Conservation (phyloP, 2,113 vertebrate genomes). For the Stigmatopora nigra region DNA sequence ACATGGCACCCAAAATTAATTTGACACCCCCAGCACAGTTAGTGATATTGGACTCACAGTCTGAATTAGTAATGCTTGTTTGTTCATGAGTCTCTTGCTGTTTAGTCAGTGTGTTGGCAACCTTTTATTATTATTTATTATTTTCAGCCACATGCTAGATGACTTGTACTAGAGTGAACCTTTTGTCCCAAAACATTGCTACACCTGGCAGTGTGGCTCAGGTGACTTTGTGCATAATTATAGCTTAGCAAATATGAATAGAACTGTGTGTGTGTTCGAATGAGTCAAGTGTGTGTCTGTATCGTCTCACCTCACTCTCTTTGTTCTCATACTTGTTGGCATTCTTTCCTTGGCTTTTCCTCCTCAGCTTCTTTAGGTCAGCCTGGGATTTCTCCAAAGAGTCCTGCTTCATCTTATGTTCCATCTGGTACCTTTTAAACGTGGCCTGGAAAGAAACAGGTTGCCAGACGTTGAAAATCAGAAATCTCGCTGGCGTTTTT, state of each 20-base stretch:
- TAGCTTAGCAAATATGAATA: slow-evolving; percentile 4
- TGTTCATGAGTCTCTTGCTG: neutral
- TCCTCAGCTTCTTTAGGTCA: slow-evolving; percentile 88
- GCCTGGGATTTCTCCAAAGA: slow-evolving; percentile 88
- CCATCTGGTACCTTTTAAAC: slow-evolving; percentile 90
- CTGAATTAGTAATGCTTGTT: too few species aligned
- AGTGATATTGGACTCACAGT: too few species aligned
- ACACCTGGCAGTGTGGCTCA: slow-evolving; percentile 14
- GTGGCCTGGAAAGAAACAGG: slow-evolving; percentile 76
- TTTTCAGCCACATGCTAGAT: slow-evolving; percentile 13
- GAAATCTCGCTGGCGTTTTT: neutral
- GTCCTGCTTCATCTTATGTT: slow-evolving; percentile 87
- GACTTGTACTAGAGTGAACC: slow-evolving; percentile 3
- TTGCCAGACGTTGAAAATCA: neutral
- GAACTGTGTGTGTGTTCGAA: neutral
- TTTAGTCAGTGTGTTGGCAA: slow-evolving; percentile 1
- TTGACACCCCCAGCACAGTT: neutral
- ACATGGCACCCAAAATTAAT: neutral
- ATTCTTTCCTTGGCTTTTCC: slow-evolving; percentile 95
- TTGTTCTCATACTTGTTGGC: slow-evolving; percentile 85
- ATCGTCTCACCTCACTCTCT: slow-evolving; percentile 82
- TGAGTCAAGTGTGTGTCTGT: slow-evolving; percentile 8
- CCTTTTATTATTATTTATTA: too few species aligned
- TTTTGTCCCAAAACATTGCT: slow-evolving; percentile 16
- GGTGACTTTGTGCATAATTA: slow-evolving; percentile 22